These are phyloP conservation scores for Caerostris darwini DNA, from an alignment of 1,140 invertebrate species.

Conservation along the genomic window DNA sequence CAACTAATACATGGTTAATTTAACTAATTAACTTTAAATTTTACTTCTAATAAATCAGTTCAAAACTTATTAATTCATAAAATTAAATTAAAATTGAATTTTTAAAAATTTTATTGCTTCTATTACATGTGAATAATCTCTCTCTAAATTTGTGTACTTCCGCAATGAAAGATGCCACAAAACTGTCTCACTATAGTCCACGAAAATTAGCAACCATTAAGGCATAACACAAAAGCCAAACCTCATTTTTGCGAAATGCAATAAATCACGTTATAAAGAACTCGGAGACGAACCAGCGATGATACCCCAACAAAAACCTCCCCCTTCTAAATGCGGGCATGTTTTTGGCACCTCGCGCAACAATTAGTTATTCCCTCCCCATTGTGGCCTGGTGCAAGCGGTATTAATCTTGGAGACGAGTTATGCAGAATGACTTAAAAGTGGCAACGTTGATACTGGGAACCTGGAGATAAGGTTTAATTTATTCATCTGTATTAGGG, in stretches of 20 bases:
- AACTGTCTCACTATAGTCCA: neutral
- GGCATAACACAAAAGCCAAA: neutral
- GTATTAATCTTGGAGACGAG: slow-evolving; percentile 66
- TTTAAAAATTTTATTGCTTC: too few relatives aligned
- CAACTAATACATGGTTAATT: too few relatives aligned
- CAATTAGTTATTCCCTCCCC: slow-evolving; percentile 53
- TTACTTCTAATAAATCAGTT: too few relatives aligned
- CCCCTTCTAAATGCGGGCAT: neutral
- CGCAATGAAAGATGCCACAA: too few relatives aligned
- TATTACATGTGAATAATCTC: too few relatives aligned
- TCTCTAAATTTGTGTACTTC: too few relatives aligned
- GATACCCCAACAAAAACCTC: neutral
- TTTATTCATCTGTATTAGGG: slow-evolving; percentile 72
- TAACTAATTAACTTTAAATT: too few relatives aligned
- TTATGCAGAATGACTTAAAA: slow-evolving; percentile 71
- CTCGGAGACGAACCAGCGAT: too few relatives aligned
- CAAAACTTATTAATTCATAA: too few relatives aligned
- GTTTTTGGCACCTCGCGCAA: slow-evolving; percentile 27
- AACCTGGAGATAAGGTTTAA: slow-evolving; percentile 69
- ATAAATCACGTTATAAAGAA: slow-evolving; percentile 16
- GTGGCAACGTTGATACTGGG: slow-evolving; percentile 48
- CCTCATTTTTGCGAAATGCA: neutral
- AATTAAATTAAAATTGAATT: too few relatives aligned
- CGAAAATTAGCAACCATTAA: neutral
- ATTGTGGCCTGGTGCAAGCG: slow-evolving; percentile 29